Conservation (phyloP, 1,140 invertebrate genomes). For the Rhynchophorus ferrugineus region DNA sequence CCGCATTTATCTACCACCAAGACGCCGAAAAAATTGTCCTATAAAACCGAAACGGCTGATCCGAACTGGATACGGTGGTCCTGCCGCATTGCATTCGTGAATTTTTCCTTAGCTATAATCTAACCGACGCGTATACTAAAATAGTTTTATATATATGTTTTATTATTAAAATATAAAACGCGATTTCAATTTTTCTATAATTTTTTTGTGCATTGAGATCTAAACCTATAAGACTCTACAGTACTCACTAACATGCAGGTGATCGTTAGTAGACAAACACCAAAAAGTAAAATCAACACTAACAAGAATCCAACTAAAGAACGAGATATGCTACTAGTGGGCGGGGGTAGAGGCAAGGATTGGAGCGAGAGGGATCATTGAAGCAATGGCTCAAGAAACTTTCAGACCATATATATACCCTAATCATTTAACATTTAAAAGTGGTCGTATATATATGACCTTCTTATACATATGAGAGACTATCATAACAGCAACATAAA, state of each 20-base stretch:
- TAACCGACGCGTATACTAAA: conserved; percentile 35
- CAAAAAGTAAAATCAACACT: conserved; percentile 32
- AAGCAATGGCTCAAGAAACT: no score
- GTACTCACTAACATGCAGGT: conserved; percentile 35
- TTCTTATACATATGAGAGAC: no score
- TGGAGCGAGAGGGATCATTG: no score
- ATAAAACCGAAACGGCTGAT: no score
- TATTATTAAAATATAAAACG: conserved; percentile 40
- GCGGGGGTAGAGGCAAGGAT: background rate
- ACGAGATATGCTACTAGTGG: background rate
- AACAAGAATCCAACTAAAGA: conserved; percentile 9
- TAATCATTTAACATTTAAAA: no score
- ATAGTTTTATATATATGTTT: conserved; percentile 34
- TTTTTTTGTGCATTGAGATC: conserved; percentile 35
- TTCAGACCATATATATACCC: no score
- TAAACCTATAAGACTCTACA: conserved; percentile 32
- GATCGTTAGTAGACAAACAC: conserved; percentile 26
- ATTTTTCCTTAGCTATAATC: conserved; percentile 30
- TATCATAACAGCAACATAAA: no score
- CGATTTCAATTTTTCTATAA: conserved; percentile 29
- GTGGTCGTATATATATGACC: no score
- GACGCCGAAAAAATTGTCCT: no score
- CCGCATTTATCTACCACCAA: no score
- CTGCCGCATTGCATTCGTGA: conserved; percentile 21
- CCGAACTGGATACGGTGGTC: no score